Conservation (phyloP, 2,888 invertebrate species). For the Eulithis testata region DNA sequence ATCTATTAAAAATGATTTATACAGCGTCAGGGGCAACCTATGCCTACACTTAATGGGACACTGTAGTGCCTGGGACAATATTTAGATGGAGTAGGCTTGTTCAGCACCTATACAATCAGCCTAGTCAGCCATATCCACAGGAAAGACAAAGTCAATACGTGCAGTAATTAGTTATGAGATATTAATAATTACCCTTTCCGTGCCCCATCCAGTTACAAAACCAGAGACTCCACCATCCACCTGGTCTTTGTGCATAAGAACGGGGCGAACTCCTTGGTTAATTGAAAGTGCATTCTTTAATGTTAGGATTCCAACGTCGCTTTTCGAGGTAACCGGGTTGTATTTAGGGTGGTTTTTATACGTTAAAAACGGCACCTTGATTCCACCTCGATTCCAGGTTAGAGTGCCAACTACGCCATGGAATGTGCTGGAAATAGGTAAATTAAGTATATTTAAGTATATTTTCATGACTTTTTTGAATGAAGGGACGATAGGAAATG, state of each 20-base stretch:
- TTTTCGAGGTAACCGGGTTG: slow-evolving; percentile 45
- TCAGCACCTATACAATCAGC: no score
- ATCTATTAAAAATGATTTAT: no score
- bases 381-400: slow-evolving; percentile 45
- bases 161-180: no score
- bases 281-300: slow-evolving; percentile 22
- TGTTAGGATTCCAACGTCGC: slow-evolving; percentile 51
- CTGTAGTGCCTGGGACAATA: no score
- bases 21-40: no score
- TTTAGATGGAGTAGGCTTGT: no score
- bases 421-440: slow-evolving; percentile 39
- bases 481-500: no score
- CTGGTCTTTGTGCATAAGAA: slow-evolving; percentile 44
- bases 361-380: slow-evolving; percentile 36
- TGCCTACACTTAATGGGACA: no score
- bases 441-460: no score
- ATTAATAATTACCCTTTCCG: slow-evolving; percentile 51
- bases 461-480: no score
- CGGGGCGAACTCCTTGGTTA: background rate
- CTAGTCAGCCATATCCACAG: no score
- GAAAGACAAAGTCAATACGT: no score
- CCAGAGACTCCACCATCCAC: slow-evolving; percentile 42
- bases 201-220: slow-evolving; percentile 65
- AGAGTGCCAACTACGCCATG: slow-evolving; percentile 50
- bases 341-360: slow-evolving; percentile 50